Evolutionary conservation across 2,113 vertebrate species (phyloP).

Genomic region (Microcebus lehilahytsara): DNA sequence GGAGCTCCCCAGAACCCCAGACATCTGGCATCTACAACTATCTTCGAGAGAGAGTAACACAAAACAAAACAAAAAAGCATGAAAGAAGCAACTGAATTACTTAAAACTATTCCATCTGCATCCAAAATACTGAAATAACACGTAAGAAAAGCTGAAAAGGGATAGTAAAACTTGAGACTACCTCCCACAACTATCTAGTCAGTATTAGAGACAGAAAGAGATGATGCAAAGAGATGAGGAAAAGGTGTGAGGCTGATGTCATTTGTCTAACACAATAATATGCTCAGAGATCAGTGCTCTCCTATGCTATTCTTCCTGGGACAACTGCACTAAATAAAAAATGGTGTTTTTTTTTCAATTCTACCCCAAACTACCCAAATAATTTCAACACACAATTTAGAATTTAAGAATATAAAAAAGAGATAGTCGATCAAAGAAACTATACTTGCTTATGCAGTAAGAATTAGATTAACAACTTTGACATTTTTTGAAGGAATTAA

Average conservation of each 20-base stretch:
- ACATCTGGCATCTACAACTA: slow-evolving; percentile 11
- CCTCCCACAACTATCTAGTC: not conserved
- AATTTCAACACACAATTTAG: not conserved
- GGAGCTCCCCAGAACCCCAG: not conserved
- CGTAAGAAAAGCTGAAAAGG: slow-evolving; percentile 52
- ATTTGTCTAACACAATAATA: not conserved
- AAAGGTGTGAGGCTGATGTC: not conserved
- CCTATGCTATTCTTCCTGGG: not conserved
- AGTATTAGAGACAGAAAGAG: not conserved
- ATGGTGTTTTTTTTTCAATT: not conserved
- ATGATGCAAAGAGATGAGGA: not conserved
- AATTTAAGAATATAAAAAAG: not conserved
- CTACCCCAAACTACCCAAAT: not conserved
- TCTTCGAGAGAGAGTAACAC: not conserved
- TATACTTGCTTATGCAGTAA: not conserved
- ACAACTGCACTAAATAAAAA: not conserved
- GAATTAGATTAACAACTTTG: not conserved
- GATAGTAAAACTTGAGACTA: not conserved
- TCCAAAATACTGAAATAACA: slow-evolving; percentile 32
- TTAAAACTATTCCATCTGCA: slow-evolving; percentile 15
- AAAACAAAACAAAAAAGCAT: slow-evolving; percentile 30
- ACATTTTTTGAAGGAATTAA: not conserved
- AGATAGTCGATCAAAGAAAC: not conserved
- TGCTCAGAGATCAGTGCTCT: fast-evolving
- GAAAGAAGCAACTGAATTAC: slow-evolving; percentile 21